These are phyloP conservation scores for Hippotragus niger DNA, from an alignment of 2,113 vertebrate genomes.

Conservation along the genomic window DNA sequence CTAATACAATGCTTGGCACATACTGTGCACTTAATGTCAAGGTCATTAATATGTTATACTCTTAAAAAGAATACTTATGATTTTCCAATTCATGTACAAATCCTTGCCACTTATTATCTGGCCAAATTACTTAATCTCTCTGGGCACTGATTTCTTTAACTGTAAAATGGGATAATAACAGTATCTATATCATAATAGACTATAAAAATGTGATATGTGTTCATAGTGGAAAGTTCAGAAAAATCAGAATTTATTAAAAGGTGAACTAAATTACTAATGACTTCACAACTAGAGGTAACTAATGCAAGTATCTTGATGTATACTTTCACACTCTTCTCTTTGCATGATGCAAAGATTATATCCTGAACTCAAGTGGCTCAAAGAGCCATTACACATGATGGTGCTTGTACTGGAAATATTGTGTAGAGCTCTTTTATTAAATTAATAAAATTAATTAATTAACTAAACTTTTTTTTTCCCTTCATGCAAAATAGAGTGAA, in stretches of 20 bases:
- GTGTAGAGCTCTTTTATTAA: background rate
- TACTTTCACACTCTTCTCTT: background rate
- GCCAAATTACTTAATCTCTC: background rate
- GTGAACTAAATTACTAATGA: background rate
- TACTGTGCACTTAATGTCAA: background rate
- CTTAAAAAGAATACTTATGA: background rate
- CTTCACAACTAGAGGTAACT: background rate
- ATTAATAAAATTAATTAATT: background rate
- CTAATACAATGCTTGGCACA: background rate
- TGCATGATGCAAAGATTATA: background rate
- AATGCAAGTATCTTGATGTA: background rate
- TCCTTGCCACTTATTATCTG: background rate
- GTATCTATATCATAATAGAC: background rate
- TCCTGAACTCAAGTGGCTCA: background rate
- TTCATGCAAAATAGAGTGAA: background rate
- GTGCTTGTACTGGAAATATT: background rate
- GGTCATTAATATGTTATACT: background rate
- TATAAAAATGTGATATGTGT: background rate
- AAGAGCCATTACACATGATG: background rate
- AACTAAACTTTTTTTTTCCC: background rate
- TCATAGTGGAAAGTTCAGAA: background rate
- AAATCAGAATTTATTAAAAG: background rate
- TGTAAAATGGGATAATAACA: background rate
- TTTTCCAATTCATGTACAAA: background rate
- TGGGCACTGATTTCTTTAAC: background rate